These are phyloP conservation scores for Pterophyllum scalare DNA, from an alignment of 2,113 vertebrate genomes.

Conservation along the genomic window DNA sequence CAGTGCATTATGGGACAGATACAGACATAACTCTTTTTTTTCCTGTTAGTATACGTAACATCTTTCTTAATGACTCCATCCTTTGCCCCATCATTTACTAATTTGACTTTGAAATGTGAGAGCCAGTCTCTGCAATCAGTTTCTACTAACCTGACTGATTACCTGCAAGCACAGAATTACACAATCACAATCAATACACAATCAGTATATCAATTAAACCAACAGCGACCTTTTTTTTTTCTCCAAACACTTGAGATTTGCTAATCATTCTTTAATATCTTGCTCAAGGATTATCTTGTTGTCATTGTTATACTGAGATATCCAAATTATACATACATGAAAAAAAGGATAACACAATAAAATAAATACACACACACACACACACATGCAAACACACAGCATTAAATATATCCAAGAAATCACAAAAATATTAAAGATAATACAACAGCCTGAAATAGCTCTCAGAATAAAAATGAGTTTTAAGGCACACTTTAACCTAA, in stretches of 20 bases:
- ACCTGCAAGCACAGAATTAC: constrained; percentile 15
- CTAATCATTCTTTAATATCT: constrained; percentile 1
- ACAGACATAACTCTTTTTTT: not conserved
- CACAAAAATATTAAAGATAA: too few relatives aligned
- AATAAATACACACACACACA: too few relatives aligned
- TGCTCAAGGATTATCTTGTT: not conserved
- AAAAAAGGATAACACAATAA: too few relatives aligned
- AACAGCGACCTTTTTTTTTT: not conserved
- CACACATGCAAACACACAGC: too few relatives aligned
- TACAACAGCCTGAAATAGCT: too few relatives aligned
- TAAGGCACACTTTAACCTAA: too few relatives aligned
- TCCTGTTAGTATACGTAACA: not conserved
- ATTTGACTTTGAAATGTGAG: constrained; percentile 53
- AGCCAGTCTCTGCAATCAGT: constrained; percentile 37
- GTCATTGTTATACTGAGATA: not conserved
- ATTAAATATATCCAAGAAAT: too few relatives aligned
- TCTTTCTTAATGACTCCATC: constrained; percentile 4
- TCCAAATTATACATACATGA: too few relatives aligned
- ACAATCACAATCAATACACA: not conserved
- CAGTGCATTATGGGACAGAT: too few relatives aligned
- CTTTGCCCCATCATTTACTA: constrained; percentile 13
- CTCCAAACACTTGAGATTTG: not conserved
- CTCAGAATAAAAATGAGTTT: too few relatives aligned
- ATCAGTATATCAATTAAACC: constrained; percentile 15
- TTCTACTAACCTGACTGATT: constrained; percentile 11